Percentiles rank a stretch among this genome's conserved stretches.
Evolutionary conservation across 1,140 invertebrate species (phyloP).

Genomic region (Gryllus bimaculatus): DNA sequence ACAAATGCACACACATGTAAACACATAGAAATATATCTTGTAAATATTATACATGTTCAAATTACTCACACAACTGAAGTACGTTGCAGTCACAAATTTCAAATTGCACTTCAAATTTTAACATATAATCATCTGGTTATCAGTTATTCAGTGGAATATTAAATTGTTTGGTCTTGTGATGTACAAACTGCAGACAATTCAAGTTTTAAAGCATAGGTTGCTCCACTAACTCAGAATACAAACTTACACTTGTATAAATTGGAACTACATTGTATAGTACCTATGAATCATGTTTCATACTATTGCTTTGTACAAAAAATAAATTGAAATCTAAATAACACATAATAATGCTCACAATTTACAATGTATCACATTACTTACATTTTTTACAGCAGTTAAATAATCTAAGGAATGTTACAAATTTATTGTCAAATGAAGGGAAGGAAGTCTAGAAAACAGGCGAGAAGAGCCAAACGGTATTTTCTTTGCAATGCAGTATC

Average conservation of each 20-base stretch:
- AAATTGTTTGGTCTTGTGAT: not conserved
- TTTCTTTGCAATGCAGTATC: too few relatives aligned
- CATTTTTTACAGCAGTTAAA: conserved; percentile 1
- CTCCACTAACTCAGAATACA: not conserved
- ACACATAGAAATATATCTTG: not conserved
- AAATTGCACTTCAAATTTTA: not conserved
- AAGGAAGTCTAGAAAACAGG: not conserved
- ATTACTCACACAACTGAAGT: not conserved
- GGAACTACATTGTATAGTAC: not conserved
- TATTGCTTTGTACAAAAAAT: not conserved
- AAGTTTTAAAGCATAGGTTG: not conserved
- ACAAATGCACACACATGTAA: not conserved
- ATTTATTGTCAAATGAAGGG: not conserved
- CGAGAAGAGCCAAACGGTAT: too few relatives aligned
- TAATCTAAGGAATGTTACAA: conserved; percentile 2
- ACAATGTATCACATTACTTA: conserved; percentile 1
- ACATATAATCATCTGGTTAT: not conserved
- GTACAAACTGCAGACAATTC: not conserved
- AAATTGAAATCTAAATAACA: not conserved
- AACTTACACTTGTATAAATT: not conserved
- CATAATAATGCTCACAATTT: not conserved
- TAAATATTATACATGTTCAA: not conserved
- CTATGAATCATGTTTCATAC: not conserved
- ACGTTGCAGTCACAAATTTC: not conserved
- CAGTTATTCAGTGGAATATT: not conserved